phyloP scores from a whole-genome alignment of 2,113 vertebrate genomes.

The Periophthalmus modestus region DNA sequence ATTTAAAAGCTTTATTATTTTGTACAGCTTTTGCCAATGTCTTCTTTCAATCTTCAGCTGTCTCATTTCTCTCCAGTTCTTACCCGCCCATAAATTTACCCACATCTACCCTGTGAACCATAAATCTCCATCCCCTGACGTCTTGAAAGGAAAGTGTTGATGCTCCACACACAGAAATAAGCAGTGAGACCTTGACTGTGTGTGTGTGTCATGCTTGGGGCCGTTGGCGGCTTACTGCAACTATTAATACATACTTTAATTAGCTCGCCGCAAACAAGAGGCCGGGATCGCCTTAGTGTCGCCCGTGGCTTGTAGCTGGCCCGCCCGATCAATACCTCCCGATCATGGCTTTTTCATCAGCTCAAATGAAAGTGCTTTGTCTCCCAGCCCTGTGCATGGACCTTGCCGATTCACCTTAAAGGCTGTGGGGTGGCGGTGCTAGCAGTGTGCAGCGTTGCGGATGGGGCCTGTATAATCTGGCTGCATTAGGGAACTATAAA shows the following conservation, averaged over 20 bases:
- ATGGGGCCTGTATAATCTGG: slow-evolving; percentile 74
- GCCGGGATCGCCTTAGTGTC: slow-evolving; percentile 69
- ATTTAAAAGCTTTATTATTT: background rate
- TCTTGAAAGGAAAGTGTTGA: slow-evolving; percentile 4
- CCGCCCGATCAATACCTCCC: slow-evolving; percentile 75
- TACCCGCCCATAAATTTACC: slow-evolving; percentile 42
- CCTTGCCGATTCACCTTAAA: slow-evolving; percentile 64
- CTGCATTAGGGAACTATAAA: slow-evolving; percentile 77
- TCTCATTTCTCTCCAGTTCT: slow-evolving; percentile 32
- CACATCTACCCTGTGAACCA: slow-evolving; percentile 30
- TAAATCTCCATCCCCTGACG: slow-evolving; percentile 49
- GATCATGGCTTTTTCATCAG: slow-evolving; percentile 78
- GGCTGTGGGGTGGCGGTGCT: slow-evolving; percentile 49
- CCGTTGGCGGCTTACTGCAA: slow-evolving; percentile 57
- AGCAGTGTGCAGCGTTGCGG: slow-evolving; percentile 61
- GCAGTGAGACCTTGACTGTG: slow-evolving; percentile 33
- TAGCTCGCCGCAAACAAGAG: slow-evolving; percentile 70
- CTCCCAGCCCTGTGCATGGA: slow-evolving; percentile 58
- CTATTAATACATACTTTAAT: slow-evolving; percentile 80
- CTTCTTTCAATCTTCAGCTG: background rate
- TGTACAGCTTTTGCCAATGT: background rate
- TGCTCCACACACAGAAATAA: slow-evolving; percentile 46
- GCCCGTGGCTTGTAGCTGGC: slow-evolving; percentile 59
- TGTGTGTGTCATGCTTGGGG: slow-evolving; percentile 36
- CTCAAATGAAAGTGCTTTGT: slow-evolving; percentile 80